A percentile compares a stretch with the other conserved stretches of the same genome.
phyloP scores from a whole-genome alignment of 2,888 invertebrate species.

The Lamproptera curius region DNA sequence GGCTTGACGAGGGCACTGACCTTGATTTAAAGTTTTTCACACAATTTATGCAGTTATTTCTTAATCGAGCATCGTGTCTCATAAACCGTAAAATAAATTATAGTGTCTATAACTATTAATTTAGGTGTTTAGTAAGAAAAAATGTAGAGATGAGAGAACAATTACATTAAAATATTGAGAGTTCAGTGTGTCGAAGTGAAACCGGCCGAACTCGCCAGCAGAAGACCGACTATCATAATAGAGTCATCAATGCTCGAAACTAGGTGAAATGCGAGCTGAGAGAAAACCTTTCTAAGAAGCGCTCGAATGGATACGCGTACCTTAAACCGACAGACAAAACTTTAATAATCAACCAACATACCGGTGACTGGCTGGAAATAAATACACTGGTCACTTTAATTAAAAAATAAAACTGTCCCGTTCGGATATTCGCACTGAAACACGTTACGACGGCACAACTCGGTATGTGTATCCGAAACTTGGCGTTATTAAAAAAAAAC shows the following conservation, averaged over 20 bases:
- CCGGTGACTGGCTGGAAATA: constrained; percentile 52
- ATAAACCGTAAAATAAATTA: no score
- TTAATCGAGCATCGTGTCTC: no score
- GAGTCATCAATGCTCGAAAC: constrained; percentile 18
- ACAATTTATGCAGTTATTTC: no score
- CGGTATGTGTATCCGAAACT: constrained; percentile 7
- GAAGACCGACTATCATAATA: constrained; percentile 5
- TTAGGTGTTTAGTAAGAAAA: no score
- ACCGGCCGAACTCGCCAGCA: constrained; percentile 15
- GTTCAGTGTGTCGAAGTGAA: constrained; percentile 10
- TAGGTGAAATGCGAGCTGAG: constrained; percentile 29
- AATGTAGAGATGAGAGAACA: no score
- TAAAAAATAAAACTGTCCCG: constrained; percentile 17
- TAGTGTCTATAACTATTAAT: no score
- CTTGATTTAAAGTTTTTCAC: no score
- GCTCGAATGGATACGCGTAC: constrained; percentile 29
- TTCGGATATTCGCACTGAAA: constrained; percentile 23
- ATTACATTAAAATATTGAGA: neutral
- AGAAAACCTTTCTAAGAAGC: constrained; percentile 33
- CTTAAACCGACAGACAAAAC: constrained; percentile 44
- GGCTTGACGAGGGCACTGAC: neutral
- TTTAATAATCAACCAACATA: constrained; percentile 37
- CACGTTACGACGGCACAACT: constrained; percentile 21
- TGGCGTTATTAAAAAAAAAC: constrained; percentile 9
- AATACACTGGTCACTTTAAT: constrained; percentile 54